A percentile compares a stretch with the other conserved stretches of the same genome.
Evolutionary conservation across 2,888 invertebrate genomes (phyloP).

Genomic region (Abscondita cerata): DNA sequence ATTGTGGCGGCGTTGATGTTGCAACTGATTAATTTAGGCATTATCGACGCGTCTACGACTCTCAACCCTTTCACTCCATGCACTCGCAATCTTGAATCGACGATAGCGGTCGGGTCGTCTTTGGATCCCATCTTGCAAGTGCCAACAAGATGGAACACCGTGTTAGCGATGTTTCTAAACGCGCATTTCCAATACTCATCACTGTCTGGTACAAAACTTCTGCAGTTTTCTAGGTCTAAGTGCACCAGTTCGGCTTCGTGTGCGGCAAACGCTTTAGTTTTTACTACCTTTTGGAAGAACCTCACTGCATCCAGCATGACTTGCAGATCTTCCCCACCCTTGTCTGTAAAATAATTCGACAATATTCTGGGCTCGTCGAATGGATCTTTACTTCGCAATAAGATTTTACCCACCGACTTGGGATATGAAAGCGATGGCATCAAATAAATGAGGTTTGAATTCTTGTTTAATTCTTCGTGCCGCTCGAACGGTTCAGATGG

Average conservation of each 20-base stretch:
- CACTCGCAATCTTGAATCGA: constrained; percentile 73
- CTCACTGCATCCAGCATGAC: constrained; percentile 1
- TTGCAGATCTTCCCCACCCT: constrained; percentile 3
- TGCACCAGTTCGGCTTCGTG: not conserved
- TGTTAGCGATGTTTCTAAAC: constrained; percentile 38
- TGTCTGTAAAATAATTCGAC: constrained; percentile 65
- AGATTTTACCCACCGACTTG: constrained; percentile 13
- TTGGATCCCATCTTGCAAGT: constrained; percentile 77
- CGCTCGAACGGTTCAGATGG: not conserved
- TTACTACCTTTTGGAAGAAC: not conserved
- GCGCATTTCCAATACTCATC: constrained; percentile 65
- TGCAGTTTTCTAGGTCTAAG: constrained; percentile 44
- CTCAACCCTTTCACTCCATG: constrained; percentile 79
- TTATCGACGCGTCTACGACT: constrained; percentile 85
- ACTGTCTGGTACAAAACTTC: constrained; percentile 44
- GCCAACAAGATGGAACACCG: constrained; percentile 38
- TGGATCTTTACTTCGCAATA: constrained; percentile 1
- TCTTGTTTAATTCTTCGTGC: not conserved
- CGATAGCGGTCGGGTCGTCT: constrained; percentile 76
- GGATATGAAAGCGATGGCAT: not conserved
- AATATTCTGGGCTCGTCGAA: constrained; percentile 62
- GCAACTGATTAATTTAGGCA: constrained; percentile 89
- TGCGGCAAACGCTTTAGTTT: constrained; percentile 9
- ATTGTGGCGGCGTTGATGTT: constrained; percentile 90
- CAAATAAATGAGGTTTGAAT: not conserved